Evolutionary conservation across 2,888 invertebrate genomes (phyloP), one percentile per base, ranked within the genome.

Genomic region (Panopea generosa): DNA sequence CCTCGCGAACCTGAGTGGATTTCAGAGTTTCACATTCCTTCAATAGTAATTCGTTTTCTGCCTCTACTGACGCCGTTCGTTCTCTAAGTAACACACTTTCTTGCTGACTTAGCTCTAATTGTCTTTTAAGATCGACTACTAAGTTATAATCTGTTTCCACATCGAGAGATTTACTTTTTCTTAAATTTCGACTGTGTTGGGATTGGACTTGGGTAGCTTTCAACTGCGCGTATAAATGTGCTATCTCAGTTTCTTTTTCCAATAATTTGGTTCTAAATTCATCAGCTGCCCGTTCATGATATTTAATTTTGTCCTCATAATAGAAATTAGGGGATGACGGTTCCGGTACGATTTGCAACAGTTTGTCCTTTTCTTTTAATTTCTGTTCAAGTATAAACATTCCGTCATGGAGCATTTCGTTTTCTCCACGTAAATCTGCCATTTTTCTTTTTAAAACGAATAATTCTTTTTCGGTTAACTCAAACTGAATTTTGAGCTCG

Each of bases 381-480:
- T 78, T 73, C 49, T 84, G 78, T 60, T 88, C 84, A 20, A 90
- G 52, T n/a, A 74, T 70, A 59, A 83, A 82, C 59, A 86, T 74
- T 70, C 91, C 90, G 38, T 84, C 82, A 14, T 83, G 77, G 24
- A 90, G 62, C 43, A 86, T 95, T 72, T 96, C 95, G 89, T 95
- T 96, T 89, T 97, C 96, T 81, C 94, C 95, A 93, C 97, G 97
- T 82, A 96, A 93, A 86, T 96, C 96, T 91, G 96, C 96, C 69
- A 97, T 95, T 93, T 97, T 97, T 82, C 96, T 95, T 49, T 96
- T 94, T 77, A 97, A 93, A 72, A 97, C 96, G 24, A 95, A 95
- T 68, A 97, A 95, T 94, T 98, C 98, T 94, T 97, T 97, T 93
- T 98, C 97, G 90, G 96, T 96, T 56, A 97, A 94, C 92, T 98